phyloP scores from a whole-genome alignment of 1,140 invertebrate species.

The Chelonus insularis region DNA sequence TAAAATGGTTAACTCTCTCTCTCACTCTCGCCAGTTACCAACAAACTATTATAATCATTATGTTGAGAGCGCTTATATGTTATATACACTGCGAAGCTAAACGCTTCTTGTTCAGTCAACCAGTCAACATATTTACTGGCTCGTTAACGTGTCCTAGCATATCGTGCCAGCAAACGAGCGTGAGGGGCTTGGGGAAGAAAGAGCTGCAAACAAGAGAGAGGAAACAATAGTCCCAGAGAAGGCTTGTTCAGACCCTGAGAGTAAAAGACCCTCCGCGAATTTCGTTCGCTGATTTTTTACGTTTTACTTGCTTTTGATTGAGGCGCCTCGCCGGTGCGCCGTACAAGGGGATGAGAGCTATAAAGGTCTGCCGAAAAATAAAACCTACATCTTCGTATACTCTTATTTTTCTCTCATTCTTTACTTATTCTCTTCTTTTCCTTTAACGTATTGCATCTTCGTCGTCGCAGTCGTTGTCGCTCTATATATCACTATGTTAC shows the following conservation, averaged over 20 bases:
- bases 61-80: constrained; percentile 41
- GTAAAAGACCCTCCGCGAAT: constrained; percentile 51
- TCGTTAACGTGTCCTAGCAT: constrained; percentile 58
- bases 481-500: no score
- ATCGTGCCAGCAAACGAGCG: constrained; percentile 13
- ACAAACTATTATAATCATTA: constrained; percentile 59
- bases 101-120: constrained; percentile 33
- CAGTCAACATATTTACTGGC: constrained; percentile 62
- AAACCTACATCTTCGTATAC: constrained; percentile 35
- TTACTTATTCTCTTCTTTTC: constrained; percentile 24
- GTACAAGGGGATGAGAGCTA: constrained; percentile 39
- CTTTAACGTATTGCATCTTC: constrained; percentile 9
- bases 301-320: constrained; percentile 58
- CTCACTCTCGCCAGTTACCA: constrained; percentile 60
- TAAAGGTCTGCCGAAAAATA: constrained; percentile 56
- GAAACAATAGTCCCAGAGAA: constrained; percentile 40
- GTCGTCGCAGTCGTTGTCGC: background rate
- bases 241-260: constrained; percentile 34
- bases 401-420: background rate
- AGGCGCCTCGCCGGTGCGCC: constrained; percentile 35
- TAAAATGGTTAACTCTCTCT: constrained; percentile 61
- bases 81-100: constrained; percentile 19
- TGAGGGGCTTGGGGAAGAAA: background rate
- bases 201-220: constrained; percentile 15
- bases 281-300: constrained; percentile 51